A percentile compares a stretch with the other conserved stretches of the same genome.
These are phyloP conservation scores for Hirtodrosophila duncani DNA, from an alignment of 2,888 invertebrate genomes.

Conservation along the genomic window DNA sequence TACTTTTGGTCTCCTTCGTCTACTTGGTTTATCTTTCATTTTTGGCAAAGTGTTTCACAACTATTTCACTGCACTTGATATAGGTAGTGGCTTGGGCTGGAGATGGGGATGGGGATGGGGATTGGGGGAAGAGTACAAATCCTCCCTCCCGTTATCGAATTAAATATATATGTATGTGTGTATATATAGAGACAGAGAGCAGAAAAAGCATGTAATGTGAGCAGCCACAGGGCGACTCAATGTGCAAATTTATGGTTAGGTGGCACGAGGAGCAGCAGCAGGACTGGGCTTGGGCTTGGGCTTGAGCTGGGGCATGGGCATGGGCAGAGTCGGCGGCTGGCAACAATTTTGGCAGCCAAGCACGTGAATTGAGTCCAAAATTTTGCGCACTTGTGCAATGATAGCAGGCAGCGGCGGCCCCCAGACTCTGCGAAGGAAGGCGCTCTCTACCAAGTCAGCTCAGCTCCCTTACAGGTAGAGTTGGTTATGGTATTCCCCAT, in stretches of 20 bases:
- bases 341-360: constrained; percentile 74
- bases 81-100: neutral
- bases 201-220: constrained; percentile 4
- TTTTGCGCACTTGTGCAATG: constrained; percentile 73
- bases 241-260: constrained; percentile 69
- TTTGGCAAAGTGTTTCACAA: constrained; percentile 72
- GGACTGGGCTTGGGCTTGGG: constrained; percentile 25
- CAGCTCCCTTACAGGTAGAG: no score
- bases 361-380: constrained; percentile 76
- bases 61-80: constrained; percentile 69
- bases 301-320: neutral
- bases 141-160: constrained; percentile 52
- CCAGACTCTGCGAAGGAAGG: constrained; percentile 35
- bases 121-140: constrained; percentile 11
- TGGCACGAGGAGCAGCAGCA: no score
- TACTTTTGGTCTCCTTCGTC: constrained; percentile 10
- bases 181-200: neutral
- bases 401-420: constrained; percentile 45
- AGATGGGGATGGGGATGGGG: neutral
- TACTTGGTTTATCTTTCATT: constrained; percentile 69
- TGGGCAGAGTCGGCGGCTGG: neutral
- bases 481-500: no score
- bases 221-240: constrained; percentile 58
- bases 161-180: constrained; percentile 57
- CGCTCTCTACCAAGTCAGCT: no score